Evolutionary conservation across 2,888 invertebrate genomes (phyloP).

Genomic region (Microctonus aethiopoides): DNA sequence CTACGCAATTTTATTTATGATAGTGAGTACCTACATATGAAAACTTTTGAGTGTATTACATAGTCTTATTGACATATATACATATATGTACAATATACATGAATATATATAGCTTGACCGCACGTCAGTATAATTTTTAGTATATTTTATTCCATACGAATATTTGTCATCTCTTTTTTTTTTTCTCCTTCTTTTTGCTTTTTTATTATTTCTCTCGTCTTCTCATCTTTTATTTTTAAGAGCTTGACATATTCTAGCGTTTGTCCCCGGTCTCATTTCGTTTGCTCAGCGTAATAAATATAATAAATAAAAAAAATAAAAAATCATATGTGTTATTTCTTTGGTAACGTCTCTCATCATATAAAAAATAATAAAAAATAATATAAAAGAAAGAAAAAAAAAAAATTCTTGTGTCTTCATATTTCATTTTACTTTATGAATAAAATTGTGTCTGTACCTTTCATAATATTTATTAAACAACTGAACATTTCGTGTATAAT

Average conservation of each 20-base stretch:
- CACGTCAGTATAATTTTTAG: background rate
- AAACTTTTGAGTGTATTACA: too few species aligned
- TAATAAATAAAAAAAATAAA: background rate
- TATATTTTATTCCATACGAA: background rate
- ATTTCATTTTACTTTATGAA: background rate
- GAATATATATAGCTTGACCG: too few species aligned
- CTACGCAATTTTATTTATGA: too few species aligned
- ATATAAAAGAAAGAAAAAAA: too few species aligned
- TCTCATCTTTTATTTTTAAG: constrained; percentile 4
- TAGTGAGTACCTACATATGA: too few species aligned
- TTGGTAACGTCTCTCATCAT: background rate
- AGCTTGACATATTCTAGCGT: constrained; percentile 1
- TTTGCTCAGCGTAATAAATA: background rate
- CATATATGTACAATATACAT: background rate
- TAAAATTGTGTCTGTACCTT: background rate
- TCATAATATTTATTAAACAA: constrained; percentile 19
- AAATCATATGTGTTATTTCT: background rate
- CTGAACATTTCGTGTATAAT: constrained; percentile 30
- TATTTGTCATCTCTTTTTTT: constrained; percentile 44
- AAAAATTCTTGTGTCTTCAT: background rate
- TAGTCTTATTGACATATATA: background rate
- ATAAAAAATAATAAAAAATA: background rate
- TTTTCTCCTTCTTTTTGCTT: constrained; percentile 48
- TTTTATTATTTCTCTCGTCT: too few species aligned
- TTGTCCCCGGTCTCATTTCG: constrained; percentile 21